These are phyloP conservation scores for Serinus canaria DNA, from an alignment of 2,113 vertebrate genomes.

Conservation along the genomic window DNA sequence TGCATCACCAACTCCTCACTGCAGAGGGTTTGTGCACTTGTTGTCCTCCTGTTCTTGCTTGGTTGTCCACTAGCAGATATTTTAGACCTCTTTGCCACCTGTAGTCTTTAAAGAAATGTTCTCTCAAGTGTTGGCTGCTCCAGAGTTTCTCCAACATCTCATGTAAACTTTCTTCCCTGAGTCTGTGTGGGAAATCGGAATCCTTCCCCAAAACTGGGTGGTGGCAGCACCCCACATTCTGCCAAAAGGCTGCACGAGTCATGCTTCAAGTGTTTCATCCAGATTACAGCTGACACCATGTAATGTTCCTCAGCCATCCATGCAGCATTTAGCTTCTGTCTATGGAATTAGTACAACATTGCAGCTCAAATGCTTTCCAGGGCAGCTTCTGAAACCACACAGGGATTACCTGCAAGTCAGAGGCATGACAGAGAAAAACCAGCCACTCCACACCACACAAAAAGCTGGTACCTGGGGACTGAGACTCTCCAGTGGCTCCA, in stretches of 20 bases:
- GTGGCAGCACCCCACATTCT: not conserved
- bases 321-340: not conserved
- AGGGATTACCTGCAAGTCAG: not conserved
- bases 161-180: not conserved
- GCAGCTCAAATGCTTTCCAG: not conserved
- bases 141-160: not conserved
- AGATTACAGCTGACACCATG: not conserved
- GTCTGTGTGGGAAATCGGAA: not conserved
- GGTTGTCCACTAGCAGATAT: not conserved
- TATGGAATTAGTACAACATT: not conserved
- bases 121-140: not conserved
- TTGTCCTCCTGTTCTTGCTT: not conserved
- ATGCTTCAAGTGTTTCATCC: not conserved
- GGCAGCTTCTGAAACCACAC: not conserved
- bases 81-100: not conserved
- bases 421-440: not conserved
- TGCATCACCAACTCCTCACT: not conserved
- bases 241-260: not conserved
- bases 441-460: not conserved
- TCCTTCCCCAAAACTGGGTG: not conserved
- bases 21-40: not conserved
- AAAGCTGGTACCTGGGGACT: not conserved
- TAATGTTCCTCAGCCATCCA: not conserved
- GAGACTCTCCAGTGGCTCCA: not conserved
- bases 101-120: not conserved